Base-by-base conservation (phyloP, 2,113 vertebrate species). In the Zosterops hypoxanthus region DNA sequence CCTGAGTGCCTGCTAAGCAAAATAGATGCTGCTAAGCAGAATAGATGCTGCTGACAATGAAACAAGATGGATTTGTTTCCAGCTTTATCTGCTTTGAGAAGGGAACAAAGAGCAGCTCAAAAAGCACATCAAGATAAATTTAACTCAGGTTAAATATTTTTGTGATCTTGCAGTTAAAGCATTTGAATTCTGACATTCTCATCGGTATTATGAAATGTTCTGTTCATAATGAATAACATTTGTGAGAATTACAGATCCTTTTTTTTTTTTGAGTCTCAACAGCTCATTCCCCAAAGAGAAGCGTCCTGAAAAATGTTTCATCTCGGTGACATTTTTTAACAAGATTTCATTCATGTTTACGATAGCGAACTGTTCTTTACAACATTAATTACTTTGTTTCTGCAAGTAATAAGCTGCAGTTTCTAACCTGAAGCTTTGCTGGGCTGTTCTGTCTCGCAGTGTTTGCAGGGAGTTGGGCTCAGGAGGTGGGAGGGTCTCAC, bases 131-230 rank as follows among this genome's bases (percentile, higher is more conserved):
- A 33, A 71, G 91, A 86, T 81, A 85, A 82, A 90, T 91, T 88
- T 78, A 86, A 70, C 69, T 95, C 92, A 61, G 90, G 75, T 87
- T 95, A 95, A 93, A 93, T 94, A 71, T 87, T 94, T 85, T 57
- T 91, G 47, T 92, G 86, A 86, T 88, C 50, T 82, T 52, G 28
- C 82, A 90, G 68, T 81, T 78, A 53, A 84, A 93, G 77, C 69
- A 33, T 83, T 94, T 66, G 63, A 69, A 82, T 97, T 72, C 42
- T 91, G 63, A 86, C 89, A 68, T 73, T 68, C 71, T 92, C 77
- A 76, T 69, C 80, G 68, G 86, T 69, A 57, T 88, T 73, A 92
- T 36, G 46, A 92, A 96, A 83, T 19, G n/a, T 23, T 86, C 65
- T 64, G 29, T 94, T 93, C 92, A 88, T 96, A 93, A 88, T 90